Evolutionary conservation across 1,140 invertebrate genomes (phyloP), one percentile per base, ranked within the genome.

Genomic region (Lordiphosa clarofinis): DNA sequence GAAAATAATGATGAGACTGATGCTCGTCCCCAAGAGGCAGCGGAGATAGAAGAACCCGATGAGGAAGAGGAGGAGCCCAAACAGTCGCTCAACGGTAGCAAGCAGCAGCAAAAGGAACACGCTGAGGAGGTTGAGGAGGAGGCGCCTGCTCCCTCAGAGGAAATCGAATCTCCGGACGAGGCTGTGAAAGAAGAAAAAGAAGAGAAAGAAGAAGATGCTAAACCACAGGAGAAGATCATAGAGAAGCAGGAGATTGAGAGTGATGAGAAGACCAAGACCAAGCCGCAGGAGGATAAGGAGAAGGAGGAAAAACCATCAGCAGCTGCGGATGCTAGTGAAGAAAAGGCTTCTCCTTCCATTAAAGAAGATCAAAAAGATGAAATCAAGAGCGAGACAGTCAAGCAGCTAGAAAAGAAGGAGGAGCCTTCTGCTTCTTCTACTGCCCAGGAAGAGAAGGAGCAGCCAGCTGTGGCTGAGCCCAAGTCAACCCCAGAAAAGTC

Each of bases 41-140:
- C 70, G 12, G 71, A 75, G 33, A 74, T 65, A 5, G 71, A 73
- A 24, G 84, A 87, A 46, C 73, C 59, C 15, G 75, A 87, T 33
- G 74, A 87, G 8, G 75, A 76, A 15, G 38, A 65, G 1, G 62
- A 74, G 0, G 54, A 58, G 28, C 43, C 49, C 13, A 79, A 78
- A 38, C 78, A 63, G 47, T 44, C 89, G 3, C 64, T 89, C 0
- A 81, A 56, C 11, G 60, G 39, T 38, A 42, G 33, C 44, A 68
- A n/a, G n/a, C n/a, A 86, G 49, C 35, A 62, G 36, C 24, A 48
- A 21, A 11, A 48, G 11, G 42, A 33, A 8, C 19, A 28, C 31
- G 47, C 35, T 8, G 19, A 49, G n/a, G 19, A 15, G 19, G 24
- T 13, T 5, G 24, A 38, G 8, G 53, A 55, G 11, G 53, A 38